phyloP scores from a whole-genome alignment of 2,888 invertebrate genomes.

The Pseudococcus longispinus region DNA sequence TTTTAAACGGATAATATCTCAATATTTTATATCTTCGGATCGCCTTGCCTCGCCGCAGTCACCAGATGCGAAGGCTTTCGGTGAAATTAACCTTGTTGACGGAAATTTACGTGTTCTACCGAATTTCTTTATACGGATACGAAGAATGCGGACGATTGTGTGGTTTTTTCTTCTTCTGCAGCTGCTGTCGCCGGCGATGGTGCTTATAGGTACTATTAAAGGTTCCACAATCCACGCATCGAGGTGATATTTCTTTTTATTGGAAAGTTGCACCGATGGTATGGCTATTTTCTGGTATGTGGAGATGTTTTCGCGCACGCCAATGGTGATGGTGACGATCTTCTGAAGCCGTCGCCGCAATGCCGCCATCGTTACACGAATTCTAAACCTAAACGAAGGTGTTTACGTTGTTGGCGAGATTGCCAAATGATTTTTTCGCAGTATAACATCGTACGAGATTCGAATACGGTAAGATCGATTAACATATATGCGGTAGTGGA shows the following conservation, averaged over 20 bases:
- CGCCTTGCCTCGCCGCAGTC: not conserved
- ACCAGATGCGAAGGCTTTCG: not conserved
- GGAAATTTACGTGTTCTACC: conserved; percentile 31
- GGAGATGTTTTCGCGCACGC: not conserved
- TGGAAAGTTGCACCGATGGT: not conserved
- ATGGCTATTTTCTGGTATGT: not conserved
- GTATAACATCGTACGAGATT: not conserved
- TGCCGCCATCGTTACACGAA: not conserved
- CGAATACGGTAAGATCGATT: not conserved
- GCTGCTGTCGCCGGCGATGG: not conserved
- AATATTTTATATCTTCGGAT: not conserved
- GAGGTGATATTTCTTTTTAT: conserved; percentile 18
- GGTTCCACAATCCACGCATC: not conserved
- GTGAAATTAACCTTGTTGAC: conserved; percentile 1
- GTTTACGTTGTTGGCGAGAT: not conserved
- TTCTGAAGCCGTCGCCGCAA: not conserved
- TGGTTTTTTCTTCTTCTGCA: not conserved
- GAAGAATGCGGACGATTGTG: conserved; percentile 12
- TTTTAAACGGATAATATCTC: conserved; percentile 32
- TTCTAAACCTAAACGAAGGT: not conserved
- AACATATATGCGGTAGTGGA: not conserved
- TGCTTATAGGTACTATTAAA: not conserved
- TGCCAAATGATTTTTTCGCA: conserved; percentile 4
- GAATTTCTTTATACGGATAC: conserved; percentile 24
- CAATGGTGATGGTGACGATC: not conserved